phyloP scores from a whole-genome alignment of 2,113 vertebrate genomes.

The Aleadryas rufinucha region DNA sequence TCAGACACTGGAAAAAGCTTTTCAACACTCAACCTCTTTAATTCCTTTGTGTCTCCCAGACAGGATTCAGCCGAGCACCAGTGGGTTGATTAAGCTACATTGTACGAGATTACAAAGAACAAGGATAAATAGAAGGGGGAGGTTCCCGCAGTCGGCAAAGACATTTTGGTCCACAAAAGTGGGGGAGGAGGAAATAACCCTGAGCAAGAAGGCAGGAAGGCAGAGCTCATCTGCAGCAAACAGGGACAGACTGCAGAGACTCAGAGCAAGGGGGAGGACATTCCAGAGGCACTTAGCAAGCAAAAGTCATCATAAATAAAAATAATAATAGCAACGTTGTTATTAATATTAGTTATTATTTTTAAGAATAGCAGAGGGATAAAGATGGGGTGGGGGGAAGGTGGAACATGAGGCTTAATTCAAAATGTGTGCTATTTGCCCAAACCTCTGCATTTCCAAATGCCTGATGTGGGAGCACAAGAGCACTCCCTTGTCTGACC shows the following conservation, averaged over 20 bases:
- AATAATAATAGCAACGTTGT: not conserved
- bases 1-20: not conserved
- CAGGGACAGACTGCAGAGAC: not conserved
- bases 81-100: not conserved
- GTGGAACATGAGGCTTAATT: not conserved
- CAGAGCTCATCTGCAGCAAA: not conserved
- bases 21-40: not conserved
- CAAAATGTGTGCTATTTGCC: not conserved
- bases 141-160: not conserved
- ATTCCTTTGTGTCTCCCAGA: not conserved
- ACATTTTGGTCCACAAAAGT: not conserved
- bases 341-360: not conserved
- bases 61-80: not conserved
- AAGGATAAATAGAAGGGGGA: not conserved
- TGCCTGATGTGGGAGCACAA: not conserved
- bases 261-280: not conserved
- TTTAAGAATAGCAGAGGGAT: not conserved
- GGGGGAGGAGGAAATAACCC: not conserved
- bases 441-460: not conserved
- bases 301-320: not conserved
- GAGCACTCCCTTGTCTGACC: not conserved
- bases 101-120: not conserved
- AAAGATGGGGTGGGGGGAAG: not conserved
- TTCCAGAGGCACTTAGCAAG: not conserved
- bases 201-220: not conserved